These are phyloP conservation scores for Neodiprion pinetum DNA, from an alignment of 1,140 invertebrate species.

Conservation along the genomic window DNA sequence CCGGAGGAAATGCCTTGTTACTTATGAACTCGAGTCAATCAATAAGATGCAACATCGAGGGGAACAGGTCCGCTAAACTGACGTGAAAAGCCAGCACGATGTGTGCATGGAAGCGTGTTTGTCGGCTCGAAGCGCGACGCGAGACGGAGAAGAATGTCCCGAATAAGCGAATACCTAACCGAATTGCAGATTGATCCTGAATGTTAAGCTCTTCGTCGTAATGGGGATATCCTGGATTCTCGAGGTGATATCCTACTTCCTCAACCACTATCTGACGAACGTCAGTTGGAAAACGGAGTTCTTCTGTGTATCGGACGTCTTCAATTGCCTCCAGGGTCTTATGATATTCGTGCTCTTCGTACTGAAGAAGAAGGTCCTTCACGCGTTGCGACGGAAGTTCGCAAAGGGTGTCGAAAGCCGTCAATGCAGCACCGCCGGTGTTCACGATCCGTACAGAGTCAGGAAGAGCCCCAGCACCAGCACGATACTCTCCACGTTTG, in stretches of 20 bases:
- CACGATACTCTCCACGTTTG: conserved; percentile 43
- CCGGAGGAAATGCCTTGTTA: no score
- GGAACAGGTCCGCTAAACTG: no score
- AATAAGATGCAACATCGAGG: no score
- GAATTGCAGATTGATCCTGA: conserved; percentile 69
- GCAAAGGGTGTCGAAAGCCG: conserved; percentile 22
- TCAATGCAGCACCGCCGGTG: conserved; percentile 18
- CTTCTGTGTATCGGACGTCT: conserved; percentile 62
- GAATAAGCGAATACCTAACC: neutral
- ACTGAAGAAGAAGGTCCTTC: conserved; percentile 65
- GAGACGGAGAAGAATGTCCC: no score
- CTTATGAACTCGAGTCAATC: no score
- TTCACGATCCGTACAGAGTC: conserved; percentile 40
- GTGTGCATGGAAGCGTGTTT: no score
- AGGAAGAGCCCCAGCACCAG: conserved; percentile 42
- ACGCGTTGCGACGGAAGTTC: conserved; percentile 39
- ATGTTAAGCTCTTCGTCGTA: conserved; percentile 75
- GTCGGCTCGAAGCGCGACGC: no score
- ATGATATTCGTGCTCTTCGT: conserved; percentile 72
- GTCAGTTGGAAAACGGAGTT: conserved; percentile 29
- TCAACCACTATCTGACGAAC: conserved; percentile 33
- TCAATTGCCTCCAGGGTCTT: conserved; percentile 70
- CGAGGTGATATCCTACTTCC: conserved; percentile 67
- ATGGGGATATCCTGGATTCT: conserved; percentile 78
- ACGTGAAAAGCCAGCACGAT: no score